Conservation (phyloP, 2,797 vertebrate species). For the Parauchenoglanis ngamensis region DNA sequence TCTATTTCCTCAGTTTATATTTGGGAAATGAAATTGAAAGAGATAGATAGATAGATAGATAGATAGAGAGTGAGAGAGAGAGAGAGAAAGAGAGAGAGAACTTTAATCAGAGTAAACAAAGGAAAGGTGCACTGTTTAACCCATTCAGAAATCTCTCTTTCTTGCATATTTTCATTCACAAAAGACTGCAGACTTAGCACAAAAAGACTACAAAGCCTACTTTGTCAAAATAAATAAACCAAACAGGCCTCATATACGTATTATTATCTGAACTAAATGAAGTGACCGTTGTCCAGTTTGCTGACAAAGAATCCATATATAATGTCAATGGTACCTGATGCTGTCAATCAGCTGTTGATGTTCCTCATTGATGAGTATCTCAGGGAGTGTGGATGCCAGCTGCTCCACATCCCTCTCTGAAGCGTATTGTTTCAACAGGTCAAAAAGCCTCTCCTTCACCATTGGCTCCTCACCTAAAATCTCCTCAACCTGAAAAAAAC, state of each 20-base stretch:
- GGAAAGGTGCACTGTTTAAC: background rate
- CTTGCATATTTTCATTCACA: background rate
- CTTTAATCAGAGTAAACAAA: background rate
- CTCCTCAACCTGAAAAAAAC: slow-evolving; percentile 83
- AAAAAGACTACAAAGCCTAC: background rate
- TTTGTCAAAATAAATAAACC: background rate
- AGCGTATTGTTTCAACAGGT: slow-evolving; percentile 88
- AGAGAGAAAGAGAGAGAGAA: background rate
- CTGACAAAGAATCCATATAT: background rate
- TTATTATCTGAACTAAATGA: background rate
- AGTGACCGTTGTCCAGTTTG: background rate
- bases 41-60: background rate
- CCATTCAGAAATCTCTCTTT: background rate
- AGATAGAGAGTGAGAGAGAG: background rate
- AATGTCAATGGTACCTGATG: slow-evolving; percentile 83
- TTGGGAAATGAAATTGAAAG: background rate
- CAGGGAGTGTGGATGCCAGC: slow-evolving; percentile 84
- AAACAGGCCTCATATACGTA: background rate
- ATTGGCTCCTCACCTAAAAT: slow-evolving; percentile 84
- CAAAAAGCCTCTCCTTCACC: slow-evolving; percentile 88
- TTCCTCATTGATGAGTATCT: slow-evolving; percentile 82
- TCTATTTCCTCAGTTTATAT: background rate
- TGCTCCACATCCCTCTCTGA: slow-evolving; percentile 86
- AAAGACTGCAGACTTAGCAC: background rate
- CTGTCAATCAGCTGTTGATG: slow-evolving; percentile 87